Percentiles rank a stretch among this genome's conserved stretches.
Conservation (phyloP, 2,797 vertebrate genomes). For the Gambusia yucatana region DNA sequence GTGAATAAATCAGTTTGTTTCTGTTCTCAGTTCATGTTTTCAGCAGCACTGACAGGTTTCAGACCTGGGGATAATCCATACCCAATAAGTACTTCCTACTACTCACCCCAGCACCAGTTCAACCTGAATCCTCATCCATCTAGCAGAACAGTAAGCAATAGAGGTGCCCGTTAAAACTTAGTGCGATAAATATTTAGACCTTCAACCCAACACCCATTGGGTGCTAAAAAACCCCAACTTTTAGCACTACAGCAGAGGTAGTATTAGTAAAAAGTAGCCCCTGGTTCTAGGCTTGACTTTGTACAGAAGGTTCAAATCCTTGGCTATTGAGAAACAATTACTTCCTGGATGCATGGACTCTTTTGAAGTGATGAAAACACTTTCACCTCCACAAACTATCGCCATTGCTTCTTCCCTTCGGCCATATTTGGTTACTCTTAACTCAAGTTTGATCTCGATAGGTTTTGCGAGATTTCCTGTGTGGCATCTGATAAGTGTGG, state of each 20-base stretch:
- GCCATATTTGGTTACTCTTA: neutral
- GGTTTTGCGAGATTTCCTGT: neutral
- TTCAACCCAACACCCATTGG: neutral
- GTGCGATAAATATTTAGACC: neutral
- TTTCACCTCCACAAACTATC: too few relatives aligned
- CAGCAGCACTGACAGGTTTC: neutral
- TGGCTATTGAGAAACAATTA: too few relatives aligned
- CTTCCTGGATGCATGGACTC: too few relatives aligned
- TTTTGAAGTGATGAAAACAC: too few relatives aligned
- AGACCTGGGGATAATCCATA: neutral
- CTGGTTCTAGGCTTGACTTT: too few relatives aligned
- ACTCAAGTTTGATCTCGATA: neutral
- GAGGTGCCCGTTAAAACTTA: conserved; percentile 1
- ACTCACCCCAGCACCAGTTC: neutral
- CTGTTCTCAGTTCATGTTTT: neutral
- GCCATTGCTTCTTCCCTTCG: too few relatives aligned
- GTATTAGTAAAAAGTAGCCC: neutral
- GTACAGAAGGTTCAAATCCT: too few relatives aligned
- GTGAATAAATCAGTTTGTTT: neutral
- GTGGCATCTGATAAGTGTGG: neutral
- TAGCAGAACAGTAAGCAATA: neutral
- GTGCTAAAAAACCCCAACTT: neutral
- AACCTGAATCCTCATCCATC: too few relatives aligned
- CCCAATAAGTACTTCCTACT: neutral
- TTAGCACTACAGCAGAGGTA: too few relatives aligned